Conservation (phyloP, 1,140 invertebrate genomes). For the Oncopodura yosiiana region DNA sequence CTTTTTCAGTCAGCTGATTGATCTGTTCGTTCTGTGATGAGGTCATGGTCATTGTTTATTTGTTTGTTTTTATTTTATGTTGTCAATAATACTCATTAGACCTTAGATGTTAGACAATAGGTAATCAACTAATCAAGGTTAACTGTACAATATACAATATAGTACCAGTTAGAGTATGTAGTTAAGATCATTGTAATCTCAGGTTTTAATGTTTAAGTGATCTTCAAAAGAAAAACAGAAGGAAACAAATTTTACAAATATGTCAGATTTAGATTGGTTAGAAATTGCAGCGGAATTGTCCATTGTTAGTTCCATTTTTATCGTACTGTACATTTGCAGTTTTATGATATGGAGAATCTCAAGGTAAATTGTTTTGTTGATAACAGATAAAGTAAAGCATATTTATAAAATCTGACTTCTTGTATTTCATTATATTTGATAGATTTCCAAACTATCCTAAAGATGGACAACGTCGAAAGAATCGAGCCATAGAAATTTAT, state of each 20-base stretch:
- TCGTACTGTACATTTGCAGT: conserved; percentile 14
- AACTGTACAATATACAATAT: no score
- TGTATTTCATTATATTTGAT: not conserved
- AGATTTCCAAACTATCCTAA: conserved; percentile 10
- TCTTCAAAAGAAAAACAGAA: not conserved
- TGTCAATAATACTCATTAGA: no score
- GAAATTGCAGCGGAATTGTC: conserved; percentile 14
- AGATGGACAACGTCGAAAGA: conserved; percentile 6
- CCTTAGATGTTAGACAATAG: no score
- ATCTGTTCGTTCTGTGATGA: no score
- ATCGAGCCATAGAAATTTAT: conserved; percentile 13
- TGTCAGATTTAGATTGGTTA: conserved; percentile 8
- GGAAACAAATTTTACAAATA: not conserved
- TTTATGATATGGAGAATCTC: conserved; percentile 9
- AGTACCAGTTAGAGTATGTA: no score
- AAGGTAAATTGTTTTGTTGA: conserved; percentile 4
- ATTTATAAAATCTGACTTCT: not conserved
- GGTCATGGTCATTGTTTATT: no score
- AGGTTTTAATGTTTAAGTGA: no score
- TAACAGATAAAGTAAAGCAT: not conserved
- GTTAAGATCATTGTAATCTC: no score
- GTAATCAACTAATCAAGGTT: no score
- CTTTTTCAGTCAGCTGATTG: no score
- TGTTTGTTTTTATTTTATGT: no score
- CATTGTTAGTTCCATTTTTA: conserved; percentile 11